Percentiles rank a stretch among this genome's conserved stretches.
Conservation (phyloP, 2,797 vertebrate genomes). For the Craterocephalus amniculus region DNA sequence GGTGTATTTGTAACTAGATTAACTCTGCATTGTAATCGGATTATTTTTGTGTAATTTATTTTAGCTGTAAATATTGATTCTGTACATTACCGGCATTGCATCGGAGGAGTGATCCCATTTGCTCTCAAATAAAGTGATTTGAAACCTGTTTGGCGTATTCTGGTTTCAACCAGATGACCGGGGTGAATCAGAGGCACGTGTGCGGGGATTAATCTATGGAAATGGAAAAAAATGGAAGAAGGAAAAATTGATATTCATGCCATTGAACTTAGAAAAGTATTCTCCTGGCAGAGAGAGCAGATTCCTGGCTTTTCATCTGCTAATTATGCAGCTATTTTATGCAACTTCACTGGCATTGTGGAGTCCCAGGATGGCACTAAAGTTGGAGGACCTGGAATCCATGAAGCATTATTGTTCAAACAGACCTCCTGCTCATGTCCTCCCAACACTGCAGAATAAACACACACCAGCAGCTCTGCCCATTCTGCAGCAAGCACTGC, state of each 20-base stretch:
- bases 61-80: slow-evolving; percentile 83
- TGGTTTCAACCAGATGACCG: slow-evolving; percentile 35
- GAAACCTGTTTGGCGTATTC: slow-evolving; percentile 61
- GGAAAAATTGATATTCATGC: slow-evolving; percentile 22
- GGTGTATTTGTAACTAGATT: slow-evolving; percentile 51
- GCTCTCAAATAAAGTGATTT: slow-evolving; percentile 84
- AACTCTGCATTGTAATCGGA: slow-evolving; percentile 53
- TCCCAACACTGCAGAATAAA: slow-evolving; percentile 15
- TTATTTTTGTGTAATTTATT: slow-evolving; percentile 78
- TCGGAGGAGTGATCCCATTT: slow-evolving; percentile 71
- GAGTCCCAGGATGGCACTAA: slow-evolving; percentile 64
- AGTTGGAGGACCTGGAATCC: slow-evolving; percentile 18
- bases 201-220: background rate
- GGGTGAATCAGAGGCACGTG: background rate
- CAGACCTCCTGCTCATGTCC: slow-evolving; percentile 41
- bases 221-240: background rate
- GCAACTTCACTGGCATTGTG: slow-evolving; percentile 50
- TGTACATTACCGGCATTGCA: slow-evolving; percentile 72
- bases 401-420: slow-evolving; percentile 52
- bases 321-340: slow-evolving; percentile 57
- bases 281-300: background rate
- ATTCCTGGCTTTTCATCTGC: slow-evolving; percentile 41
- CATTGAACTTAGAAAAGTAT: slow-evolving; percentile 10
- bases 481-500: slow-evolving; percentile 13
- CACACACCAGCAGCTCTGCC: slow-evolving; percentile 21